Percentiles rank a stretch among this genome's conserved stretches.
These are phyloP conservation scores for Pseudomugil gertrudae DNA, from an alignment of 2,797 vertebrate genomes.

Conservation along the genomic window DNA sequence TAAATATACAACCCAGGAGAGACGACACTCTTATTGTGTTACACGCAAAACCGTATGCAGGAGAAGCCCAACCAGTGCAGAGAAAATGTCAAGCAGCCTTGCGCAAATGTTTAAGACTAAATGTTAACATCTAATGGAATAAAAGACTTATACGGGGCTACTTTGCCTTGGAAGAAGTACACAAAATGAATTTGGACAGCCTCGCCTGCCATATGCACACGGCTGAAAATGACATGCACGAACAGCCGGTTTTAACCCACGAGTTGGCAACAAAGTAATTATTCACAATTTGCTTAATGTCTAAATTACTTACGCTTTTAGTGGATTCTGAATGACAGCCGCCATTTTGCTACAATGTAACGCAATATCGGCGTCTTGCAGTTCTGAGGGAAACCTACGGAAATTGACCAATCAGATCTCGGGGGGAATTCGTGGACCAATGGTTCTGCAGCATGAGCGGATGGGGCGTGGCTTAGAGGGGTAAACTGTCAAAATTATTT, in stretches of 20 bases:
- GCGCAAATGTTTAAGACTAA: slow-evolving; percentile 47
- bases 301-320: slow-evolving; percentile 98
- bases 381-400: slow-evolving; percentile 95
- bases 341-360: slow-evolving; percentile 99
- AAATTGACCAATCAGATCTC: slow-evolving; percentile 83
- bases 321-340: slow-evolving; percentile 99
- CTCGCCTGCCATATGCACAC: slow-evolving; percentile 50
- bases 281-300: slow-evolving; percentile 66
- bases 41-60: slow-evolving; percentile 29
- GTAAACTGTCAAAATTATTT: slow-evolving; percentile 98
- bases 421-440: slow-evolving; percentile 86
- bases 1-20: slow-evolving; percentile 64
- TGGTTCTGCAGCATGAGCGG: slow-evolving; percentile 55
- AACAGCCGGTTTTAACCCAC: slow-evolving; percentile 22
- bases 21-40: slow-evolving; percentile 58
- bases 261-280: slow-evolving; percentile 67
- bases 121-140: slow-evolving; percentile 58
- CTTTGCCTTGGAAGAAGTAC: slow-evolving; percentile 81
- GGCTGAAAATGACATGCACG: slow-evolving; percentile 50
- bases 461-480: slow-evolving; percentile 83
- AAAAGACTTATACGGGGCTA: slow-evolving; percentile 76
- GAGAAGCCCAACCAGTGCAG: slow-evolving; percentile 28
- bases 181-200: slow-evolving; percentile 77
- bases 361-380: slow-evolving; percentile 98
- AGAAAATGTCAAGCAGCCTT: slow-evolving; percentile 51